These are phyloP conservation scores for Drosophila barbarae DNA, from an alignment of 2,888 invertebrate genomes.

Conservation along the genomic window DNA sequence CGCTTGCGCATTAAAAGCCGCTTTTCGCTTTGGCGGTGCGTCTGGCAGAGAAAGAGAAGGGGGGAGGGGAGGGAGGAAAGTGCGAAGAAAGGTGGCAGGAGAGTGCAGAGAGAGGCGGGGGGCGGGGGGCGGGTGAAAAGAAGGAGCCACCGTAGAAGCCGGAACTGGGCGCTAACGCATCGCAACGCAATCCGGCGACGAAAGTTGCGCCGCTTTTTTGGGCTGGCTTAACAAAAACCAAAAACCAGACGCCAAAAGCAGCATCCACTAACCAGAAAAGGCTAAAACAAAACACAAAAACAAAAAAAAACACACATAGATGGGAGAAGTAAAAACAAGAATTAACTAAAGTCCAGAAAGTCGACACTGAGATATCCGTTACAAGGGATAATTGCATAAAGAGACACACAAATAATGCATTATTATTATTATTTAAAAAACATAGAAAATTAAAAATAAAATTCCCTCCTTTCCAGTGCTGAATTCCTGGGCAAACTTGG, in stretches of 20 bases:
- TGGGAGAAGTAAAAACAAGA: slow-evolving; percentile 17
- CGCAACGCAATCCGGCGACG: slow-evolving; percentile 54
- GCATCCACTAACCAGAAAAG: slow-evolving; percentile 5
- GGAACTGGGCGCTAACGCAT: slow-evolving; percentile 56
- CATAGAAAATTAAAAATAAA: too few relatives aligned
- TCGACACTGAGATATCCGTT: not conserved
- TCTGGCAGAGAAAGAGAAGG: slow-evolving; percentile 46
- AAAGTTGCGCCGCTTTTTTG: slow-evolving; percentile 71
- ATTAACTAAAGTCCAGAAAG: not conserved
- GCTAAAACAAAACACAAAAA: not conserved
- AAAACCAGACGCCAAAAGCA: slow-evolving; percentile 39
- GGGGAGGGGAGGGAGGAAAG: slow-evolving; percentile 45
- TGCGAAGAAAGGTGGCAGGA: slow-evolving; percentile 30
- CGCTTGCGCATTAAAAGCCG: slow-evolving; percentile 61
- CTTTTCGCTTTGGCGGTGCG: slow-evolving; percentile 61
- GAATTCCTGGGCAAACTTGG: too few relatives aligned
- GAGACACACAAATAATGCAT: too few relatives aligned
- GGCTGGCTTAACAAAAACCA: slow-evolving; percentile 61
- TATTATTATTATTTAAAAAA: not conserved
- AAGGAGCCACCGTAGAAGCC: slow-evolving; percentile 58
- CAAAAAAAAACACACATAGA: not conserved
- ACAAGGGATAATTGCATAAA: not conserved
- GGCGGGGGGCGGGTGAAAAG: not conserved
- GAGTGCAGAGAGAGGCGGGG: slow-evolving; percentile 9
- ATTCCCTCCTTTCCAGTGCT: not conserved